These are phyloP conservation scores for Calvadosia cruxmelitensis DNA, from an alignment of 30 jellyfish, hydroid and myxozoan species.

Conservation along the genomic window DNA sequence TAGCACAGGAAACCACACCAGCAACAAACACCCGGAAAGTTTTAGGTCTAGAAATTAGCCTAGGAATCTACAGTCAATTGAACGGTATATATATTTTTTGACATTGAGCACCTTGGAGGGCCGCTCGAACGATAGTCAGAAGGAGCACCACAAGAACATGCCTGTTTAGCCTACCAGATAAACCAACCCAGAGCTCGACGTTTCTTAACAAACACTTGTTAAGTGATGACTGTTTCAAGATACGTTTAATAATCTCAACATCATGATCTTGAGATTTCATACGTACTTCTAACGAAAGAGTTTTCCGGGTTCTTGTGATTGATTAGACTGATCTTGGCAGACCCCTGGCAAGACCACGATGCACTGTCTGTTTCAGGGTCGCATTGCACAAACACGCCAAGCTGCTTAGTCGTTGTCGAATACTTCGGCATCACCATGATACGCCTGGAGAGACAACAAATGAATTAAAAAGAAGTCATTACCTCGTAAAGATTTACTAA, in stretches of 20 bases:
- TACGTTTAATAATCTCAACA: too few species aligned
- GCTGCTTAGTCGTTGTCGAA: constrained; percentile 48
- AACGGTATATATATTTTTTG: too few species aligned
- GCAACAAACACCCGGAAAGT: too few species aligned
- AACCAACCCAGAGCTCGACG: too few species aligned
- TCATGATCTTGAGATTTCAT: background rate
- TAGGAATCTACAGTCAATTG: too few species aligned
- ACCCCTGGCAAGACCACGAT: constrained; percentile 95
- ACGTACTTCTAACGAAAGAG: constrained; percentile 65
- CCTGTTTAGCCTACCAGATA: too few species aligned
- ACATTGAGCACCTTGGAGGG: too few species aligned
- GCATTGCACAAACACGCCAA: constrained; percentile 87
- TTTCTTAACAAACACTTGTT: too few species aligned
- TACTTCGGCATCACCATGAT: constrained; percentile 91
- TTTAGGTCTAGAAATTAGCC: too few species aligned
- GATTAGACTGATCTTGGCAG: constrained; percentile 59
- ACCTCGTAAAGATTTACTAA: too few species aligned
- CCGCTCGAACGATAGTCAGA: background rate
- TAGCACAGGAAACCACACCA: too few species aligned
- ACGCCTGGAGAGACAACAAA: constrained; percentile 31
- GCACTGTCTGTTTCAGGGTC: constrained; percentile 84
- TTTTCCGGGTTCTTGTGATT: constrained; percentile 62
- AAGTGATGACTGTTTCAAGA: too few species aligned
- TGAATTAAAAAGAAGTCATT: background rate
- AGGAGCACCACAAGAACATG: background rate